Evolutionary conservation across 2,113 vertebrate genomes (phyloP), one percentile per base, ranked within the genome.

Genomic region (Suncus etruscus): DNA sequence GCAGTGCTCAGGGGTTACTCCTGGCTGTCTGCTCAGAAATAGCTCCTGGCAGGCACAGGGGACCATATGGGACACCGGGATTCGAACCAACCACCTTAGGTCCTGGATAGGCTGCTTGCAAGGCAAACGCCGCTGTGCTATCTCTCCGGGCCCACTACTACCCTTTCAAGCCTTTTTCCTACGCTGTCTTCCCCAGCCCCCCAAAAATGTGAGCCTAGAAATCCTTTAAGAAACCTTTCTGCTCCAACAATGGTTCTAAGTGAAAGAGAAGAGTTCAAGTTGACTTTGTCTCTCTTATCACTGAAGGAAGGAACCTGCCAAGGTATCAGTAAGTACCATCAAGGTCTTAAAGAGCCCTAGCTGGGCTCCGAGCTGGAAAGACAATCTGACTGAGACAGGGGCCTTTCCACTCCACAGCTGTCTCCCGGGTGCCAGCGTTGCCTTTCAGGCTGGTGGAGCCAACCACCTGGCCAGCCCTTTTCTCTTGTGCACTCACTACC

Each of bases 341-440:
- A 74, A n/a, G 6, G 10, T 74, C 65, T 74, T 24, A 14, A 85
- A 70, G 31, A 29, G 63, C 20, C 39, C n/a, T 39, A 32, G 31
- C 54, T 72, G 45, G 14, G 78, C 69, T 39, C 32, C 50, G 89
- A 76, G 51, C 51, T 11, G 48, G 68, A 82, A 72, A 70, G 72
- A 66, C 27, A 31, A 47, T 54, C 9, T 12, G 7, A 70, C 66
- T 11, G 48, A 9, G 18, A 54, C 20, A 45, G 6, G 0, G 12
- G 58, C 51, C 51, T 90, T 89, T 47, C 50, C 27, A 77, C 24
- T 61, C 54, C 54, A 66, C 69, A 79, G 70, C 89, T 87, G n/a
- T 92, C 48, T 31, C n/a, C n/a, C n/a, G n/a, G n/a, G n/a, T n/a
- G n/a, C n/a, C n/a, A n/a, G n/a, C n/a, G n/a, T n/a, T n/a, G n/a